Evolutionary conservation across 2,888 invertebrate genomes (phyloP).

Genomic region (Galerucella calmariensis): DNA sequence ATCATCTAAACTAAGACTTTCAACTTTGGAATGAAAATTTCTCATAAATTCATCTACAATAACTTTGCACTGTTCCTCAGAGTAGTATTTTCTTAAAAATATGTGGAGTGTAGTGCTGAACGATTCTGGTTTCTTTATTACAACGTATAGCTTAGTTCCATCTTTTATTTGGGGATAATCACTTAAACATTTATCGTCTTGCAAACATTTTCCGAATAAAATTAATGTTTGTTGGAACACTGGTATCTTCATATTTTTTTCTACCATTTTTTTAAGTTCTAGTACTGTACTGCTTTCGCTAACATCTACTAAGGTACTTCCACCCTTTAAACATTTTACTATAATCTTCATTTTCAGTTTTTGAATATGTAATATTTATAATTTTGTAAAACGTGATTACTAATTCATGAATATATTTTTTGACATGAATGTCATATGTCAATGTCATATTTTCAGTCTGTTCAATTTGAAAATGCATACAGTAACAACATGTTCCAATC

Average conservation of each 20-base stretch:
- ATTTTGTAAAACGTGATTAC: slow-evolving; percentile 5
- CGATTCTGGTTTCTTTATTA: slow-evolving; percentile 76
- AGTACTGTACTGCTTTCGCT: slow-evolving; percentile 70
- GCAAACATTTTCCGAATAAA: slow-evolving; percentile 76
- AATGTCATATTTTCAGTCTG: background rate
- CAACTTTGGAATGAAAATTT: slow-evolving; percentile 61
- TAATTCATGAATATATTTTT: slow-evolving; percentile 7
- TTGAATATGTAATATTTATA: background rate
- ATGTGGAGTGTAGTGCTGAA: slow-evolving; percentile 71
- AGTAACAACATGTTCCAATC: no score
- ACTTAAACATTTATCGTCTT: slow-evolving; percentile 76
- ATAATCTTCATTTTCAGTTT: slow-evolving; percentile 72
- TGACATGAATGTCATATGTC: slow-evolving; percentile 20
- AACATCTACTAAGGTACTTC: slow-evolving; percentile 76
- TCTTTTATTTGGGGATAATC: slow-evolving; percentile 80
- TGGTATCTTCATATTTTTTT: slow-evolving; percentile 73
- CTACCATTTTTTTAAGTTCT: slow-evolving; percentile 77
- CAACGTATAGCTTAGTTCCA: slow-evolving; percentile 78
- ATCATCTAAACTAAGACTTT: slow-evolving; percentile 63
- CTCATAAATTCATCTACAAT: slow-evolving; percentile 71
- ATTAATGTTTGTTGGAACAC: slow-evolving; percentile 77
- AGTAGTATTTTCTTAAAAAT: slow-evolving; percentile 72
- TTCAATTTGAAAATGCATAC: no score
- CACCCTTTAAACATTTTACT: slow-evolving; percentile 79
- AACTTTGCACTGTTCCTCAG: slow-evolving; percentile 73